Evolutionary conservation across 2,888 invertebrate species (phyloP).

Genomic region (Cerastis leucographa): DNA sequence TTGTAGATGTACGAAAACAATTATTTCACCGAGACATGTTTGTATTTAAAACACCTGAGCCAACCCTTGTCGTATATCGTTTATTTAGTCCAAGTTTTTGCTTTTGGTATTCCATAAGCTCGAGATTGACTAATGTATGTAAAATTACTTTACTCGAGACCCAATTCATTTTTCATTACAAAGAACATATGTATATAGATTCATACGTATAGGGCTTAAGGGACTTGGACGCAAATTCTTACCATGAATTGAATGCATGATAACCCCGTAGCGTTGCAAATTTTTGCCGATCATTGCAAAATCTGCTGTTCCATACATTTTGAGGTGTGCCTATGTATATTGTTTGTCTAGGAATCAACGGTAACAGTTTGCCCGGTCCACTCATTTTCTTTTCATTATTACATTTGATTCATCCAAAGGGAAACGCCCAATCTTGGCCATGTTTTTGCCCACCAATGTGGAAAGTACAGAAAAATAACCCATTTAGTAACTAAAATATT

Average conservation of each 20-base stretch:
- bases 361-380: not conserved
- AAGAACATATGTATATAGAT: constrained; percentile 3
- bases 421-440: too few species aligned
- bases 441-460: too few species aligned
- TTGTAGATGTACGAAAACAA: not conserved
- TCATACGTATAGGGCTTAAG: not conserved
- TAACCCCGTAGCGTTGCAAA: not conserved
- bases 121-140: not conserved
- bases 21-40: not conserved
- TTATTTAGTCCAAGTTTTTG: constrained; percentile 1
- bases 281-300: not conserved
- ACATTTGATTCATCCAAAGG: not conserved
- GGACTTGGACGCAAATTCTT: not conserved
- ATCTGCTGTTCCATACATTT: not conserved
- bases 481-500: too few species aligned
- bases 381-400: not conserved
- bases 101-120: constrained; percentile 10
- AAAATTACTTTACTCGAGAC: constrained; percentile 4
- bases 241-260: not conserved
- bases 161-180: constrained; percentile 14
- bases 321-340: not conserved
- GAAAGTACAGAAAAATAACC: too few species aligned
- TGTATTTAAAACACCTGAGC: constrained; percentile 19
- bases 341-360: not conserved
- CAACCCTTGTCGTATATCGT: constrained; percentile 11